Evolutionary conservation across 2,797 vertebrate species (phyloP).

Genomic region (Sciurus carolinensis): DNA sequence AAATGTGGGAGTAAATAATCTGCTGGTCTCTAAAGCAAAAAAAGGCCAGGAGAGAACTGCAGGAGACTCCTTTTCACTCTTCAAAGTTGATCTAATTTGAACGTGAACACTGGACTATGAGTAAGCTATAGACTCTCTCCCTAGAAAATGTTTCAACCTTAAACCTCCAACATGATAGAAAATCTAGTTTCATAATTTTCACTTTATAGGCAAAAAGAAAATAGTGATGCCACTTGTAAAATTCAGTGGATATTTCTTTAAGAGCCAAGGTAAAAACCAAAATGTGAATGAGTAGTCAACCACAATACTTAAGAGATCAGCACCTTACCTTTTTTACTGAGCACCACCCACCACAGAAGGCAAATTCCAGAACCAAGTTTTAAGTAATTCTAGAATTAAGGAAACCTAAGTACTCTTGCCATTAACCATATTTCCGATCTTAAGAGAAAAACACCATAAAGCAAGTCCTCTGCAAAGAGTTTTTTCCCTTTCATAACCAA

Average conservation of each 20-base stretch:
- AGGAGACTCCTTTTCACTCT: neutral
- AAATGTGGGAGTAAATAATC: neutral
- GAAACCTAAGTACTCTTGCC: neutral
- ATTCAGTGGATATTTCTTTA: neutral
- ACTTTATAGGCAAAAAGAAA: slow-evolving; percentile 17
- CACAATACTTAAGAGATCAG: neutral
- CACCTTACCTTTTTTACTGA: neutral
- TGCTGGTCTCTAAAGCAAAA: neutral
- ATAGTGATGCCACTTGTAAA: neutral
- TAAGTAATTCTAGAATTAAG: neutral
- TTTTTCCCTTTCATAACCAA: neutral
- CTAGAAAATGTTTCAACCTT: neutral
- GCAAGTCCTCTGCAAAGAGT: neutral
- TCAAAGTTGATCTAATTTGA: neutral
- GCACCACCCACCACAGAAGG: accelerated
- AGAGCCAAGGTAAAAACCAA: slow-evolving; percentile 19
- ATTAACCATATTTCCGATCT: neutral
- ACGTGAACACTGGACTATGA: neutral
- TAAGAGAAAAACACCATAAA: neutral
- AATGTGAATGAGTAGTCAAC: neutral
- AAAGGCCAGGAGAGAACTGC: too few species aligned
- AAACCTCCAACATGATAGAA: neutral
- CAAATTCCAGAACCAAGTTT: neutral
- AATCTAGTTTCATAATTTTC: slow-evolving; percentile 4
- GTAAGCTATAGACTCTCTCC: neutral